Conservation (phyloP, 2,797 vertebrate genomes). For the Chaunax sp. region DNA sequence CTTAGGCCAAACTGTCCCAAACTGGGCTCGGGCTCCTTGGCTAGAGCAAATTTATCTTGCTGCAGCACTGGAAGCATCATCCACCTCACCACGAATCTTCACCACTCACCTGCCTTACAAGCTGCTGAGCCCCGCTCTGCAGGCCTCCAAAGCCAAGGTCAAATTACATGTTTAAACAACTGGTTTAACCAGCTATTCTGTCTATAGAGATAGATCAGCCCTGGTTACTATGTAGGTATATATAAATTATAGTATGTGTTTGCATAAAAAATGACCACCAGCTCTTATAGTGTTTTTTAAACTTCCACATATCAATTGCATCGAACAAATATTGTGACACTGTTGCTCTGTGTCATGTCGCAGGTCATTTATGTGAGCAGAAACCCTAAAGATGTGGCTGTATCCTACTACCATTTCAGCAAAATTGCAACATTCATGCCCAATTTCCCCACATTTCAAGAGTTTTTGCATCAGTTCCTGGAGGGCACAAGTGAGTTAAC, state of each 20-base stretch:
- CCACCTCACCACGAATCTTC: conserved; percentile 74
- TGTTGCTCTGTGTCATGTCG: neutral
- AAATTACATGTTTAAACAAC: too few relatives aligned
- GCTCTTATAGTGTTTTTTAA: neutral
- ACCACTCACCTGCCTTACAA: conserved; percentile 87
- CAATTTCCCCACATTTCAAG: conserved; percentile 73
- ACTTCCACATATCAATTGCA: too few relatives aligned
- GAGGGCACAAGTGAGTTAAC: conserved; percentile 81
- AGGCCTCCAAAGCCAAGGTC: conserved; percentile 85
- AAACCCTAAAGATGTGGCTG: conserved; percentile 89
- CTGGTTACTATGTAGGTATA: too few relatives aligned
- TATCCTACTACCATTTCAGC: conserved; percentile 91
- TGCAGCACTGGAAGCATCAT: conserved; percentile 47
- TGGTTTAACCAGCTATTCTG: too few relatives aligned
- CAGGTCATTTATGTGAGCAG: conserved; percentile 90
- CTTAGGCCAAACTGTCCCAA: conserved; percentile 80
- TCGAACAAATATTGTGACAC: neutral
- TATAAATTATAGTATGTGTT: neutral
- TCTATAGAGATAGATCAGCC: too few relatives aligned
- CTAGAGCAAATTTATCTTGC: conserved; percentile 86
- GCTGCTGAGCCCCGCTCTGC: conserved; percentile 79
- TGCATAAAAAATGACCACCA: neutral
- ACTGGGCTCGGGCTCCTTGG: conserved; percentile 89
- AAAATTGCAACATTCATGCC: conserved; percentile 89
- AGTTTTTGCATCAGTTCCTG: conserved; percentile 85